Evolutionary conservation across 2,113 vertebrate species (phyloP), one percentile per base, ranked within the genome.

Genomic region (Empidonax alnorum): DNA sequence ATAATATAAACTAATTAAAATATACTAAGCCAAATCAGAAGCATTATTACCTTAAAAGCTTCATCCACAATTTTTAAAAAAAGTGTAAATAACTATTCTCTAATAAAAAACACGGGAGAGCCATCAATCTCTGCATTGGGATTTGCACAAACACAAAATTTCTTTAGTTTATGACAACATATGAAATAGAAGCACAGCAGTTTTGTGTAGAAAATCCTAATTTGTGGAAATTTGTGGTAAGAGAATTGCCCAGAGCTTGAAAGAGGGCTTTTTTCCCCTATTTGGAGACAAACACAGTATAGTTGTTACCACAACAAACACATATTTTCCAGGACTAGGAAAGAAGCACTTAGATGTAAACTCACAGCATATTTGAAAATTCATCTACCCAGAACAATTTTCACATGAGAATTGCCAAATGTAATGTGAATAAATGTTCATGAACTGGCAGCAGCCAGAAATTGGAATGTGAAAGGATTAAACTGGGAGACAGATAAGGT

Each of bases 251-350:
- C 30, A 21, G 30, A 76, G 46, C 58, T 28, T 41, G 52, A 87
- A 95, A 80, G 41, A 72, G 0, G 0, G 27, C 3, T 69, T 86
- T 81, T 67, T 77, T 4, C 33, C 68, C 21, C 69, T 82, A 39
- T 90, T 84, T 92, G 69, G 76, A 92, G 30, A 84, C 18, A 66
- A 96, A 81, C n/a, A 72, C 55, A 86, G 86, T 52, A 75, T 65
- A 86, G 62, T 47, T 92, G 90, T 94, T 96, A 96, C 93, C 76
- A 93, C 73, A 96, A 93, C 80, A 96, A 95, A 89, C 69, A 78
- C 75, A 35, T 90, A 94, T 93, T 97, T 96, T 90, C 73, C 65
- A 87, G 75, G 41, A 41, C 65, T 72, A 80, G 83, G 76, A 84
- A 81, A 88, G 72, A 95, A 92, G 25, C 61, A 68, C 33, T 81